These are phyloP conservation scores for Epirrhoe alternata DNA, from an alignment of 2,888 invertebrate species.

Conservation along the genomic window DNA sequence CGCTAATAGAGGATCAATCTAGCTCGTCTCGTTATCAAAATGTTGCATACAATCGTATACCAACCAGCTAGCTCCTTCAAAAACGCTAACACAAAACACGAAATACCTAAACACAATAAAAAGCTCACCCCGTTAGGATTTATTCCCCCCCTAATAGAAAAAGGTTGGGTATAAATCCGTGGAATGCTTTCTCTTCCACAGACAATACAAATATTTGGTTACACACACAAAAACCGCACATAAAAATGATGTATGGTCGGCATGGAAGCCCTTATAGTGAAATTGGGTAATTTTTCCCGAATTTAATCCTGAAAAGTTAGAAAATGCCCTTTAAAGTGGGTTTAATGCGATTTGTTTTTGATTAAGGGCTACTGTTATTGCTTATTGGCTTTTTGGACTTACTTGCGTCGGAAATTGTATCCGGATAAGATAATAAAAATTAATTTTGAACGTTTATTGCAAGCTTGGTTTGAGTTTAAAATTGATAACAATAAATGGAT, in stretches of 20 bases:
- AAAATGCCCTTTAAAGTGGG: conserved; percentile 37
- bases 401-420: conserved; percentile 19
- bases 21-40: too few species aligned
- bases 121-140: conserved; percentile 46
- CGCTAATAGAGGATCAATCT: too few species aligned
- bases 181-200: conserved; percentile 64
- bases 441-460: conserved; percentile 6
- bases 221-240: conserved; percentile 60
- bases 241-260: conserved; percentile 73
- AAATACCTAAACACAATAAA: conserved; percentile 33
- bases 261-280: conserved; percentile 48
- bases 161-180: conserved; percentile 62
- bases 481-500: neutral
- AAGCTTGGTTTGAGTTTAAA: neutral
- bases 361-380: conserved; percentile 30
- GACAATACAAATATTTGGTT: conserved; percentile 79
- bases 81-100: conserved; percentile 20
- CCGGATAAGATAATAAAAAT: conserved; percentile 17
- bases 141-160: conserved; percentile 60
- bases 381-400: conserved; percentile 17
- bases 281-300: conserved; percentile 68
- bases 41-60: too few species aligned
- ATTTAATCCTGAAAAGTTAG: conserved; percentile 42
- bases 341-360: conserved; percentile 38
- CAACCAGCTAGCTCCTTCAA: neutral